Evolutionary conservation across 2,113 vertebrate genomes (phyloP), one percentile per base, ranked within the genome.

Genomic region (Dipodomys stephensi): DNA sequence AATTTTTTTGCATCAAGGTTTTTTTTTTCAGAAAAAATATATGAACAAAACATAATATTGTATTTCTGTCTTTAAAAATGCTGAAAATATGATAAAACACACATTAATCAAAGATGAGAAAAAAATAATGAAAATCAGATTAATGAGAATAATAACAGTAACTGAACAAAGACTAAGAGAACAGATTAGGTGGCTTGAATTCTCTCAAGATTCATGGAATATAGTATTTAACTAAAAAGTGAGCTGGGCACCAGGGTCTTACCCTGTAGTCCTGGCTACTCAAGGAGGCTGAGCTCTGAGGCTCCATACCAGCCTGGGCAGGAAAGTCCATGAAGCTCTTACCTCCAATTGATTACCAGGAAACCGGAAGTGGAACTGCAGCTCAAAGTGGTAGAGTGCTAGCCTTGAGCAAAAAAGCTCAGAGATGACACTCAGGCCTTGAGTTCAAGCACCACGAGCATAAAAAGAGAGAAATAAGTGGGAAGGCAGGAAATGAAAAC

Each of bases 191-290:
- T 83, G 32, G n/a, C 46, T 72, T 85, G 46, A 3, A 69, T 92
- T 88, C 94, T 88, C 53, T 95, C 35, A 57, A 67, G 77, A 90
- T 89, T 80, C 22, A 71, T 65, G 57, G 88, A 78, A 57, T 57
- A 16, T 57, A 64, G 62, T 8, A 68, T 68, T 91, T 89, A 83
- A 69, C 25, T 16, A 32, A 44, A 84, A 87, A 46, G 53, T 57
- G 53, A 57, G 53, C 53, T 57, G 53, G 53, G 39, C 39, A 16
- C 4, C 15, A 13, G 53, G 12, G 53, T 11, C 53, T 57, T 13
- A 13, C 53, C 53, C 53, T 57, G 15, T 57, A 57, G 4, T 57
- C 16, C 53, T 57, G 15, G 53, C 53, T 57, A 57, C 53, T 57
- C 53, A 57, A 39, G 53, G 53, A 57, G 12, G 16, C 53, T 57